Evolutionary conservation across 2,113 vertebrate species (phyloP), one percentile per base, ranked within the genome.

Genomic region (Toxostoma redivivum): DNA sequence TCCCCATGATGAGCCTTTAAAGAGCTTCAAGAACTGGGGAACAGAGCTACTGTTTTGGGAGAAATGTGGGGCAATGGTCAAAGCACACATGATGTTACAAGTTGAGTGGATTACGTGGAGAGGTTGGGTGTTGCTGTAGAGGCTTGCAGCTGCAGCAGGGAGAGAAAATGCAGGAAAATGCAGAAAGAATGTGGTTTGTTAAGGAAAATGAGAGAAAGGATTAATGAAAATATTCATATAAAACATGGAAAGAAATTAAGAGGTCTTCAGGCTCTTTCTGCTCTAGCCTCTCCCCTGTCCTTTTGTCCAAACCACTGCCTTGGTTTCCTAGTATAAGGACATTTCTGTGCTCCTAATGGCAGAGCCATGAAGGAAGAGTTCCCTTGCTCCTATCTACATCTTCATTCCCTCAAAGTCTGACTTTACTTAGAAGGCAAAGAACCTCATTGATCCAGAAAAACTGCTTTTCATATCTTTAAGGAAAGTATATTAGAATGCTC

Each of bases 101-200:
- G 1, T 10, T 57, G 28, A 67, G 10, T 28, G 27, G 38, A 15
- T n/a, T n/a, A 21, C 0, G 1, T 66, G 38, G 13, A 64, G 35
- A 27, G 5, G 3, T 7, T 84, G 28, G 8, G 4, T 60, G 33
- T 3, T 38, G 58, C 14, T 27, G 15, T 37, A 33, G 50, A 87
- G 37, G 14, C 13, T 80, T 44, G 11, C 30, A 65, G n/a, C 31
- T 42, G 40, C 23, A 31, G 9, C 18, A 74, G 24, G 31, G 35
- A 51, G 30, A 66, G 22, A 33, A n/a, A n/a, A n/a, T n/a, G n/a
- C n/a, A n/a, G n/a, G 13, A 28, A 72, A 64, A 20, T 1, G 0
- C 6, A 69, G 15, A 18, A 70, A 54, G 6, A 71, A 85, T 76
- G 22, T 16, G 2, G 0, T 31, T 79, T 73, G 9, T 58, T 70